phyloP scores from a whole-genome alignment of 2,797 vertebrate species.

The Erpetoichthys calabaricus region DNA sequence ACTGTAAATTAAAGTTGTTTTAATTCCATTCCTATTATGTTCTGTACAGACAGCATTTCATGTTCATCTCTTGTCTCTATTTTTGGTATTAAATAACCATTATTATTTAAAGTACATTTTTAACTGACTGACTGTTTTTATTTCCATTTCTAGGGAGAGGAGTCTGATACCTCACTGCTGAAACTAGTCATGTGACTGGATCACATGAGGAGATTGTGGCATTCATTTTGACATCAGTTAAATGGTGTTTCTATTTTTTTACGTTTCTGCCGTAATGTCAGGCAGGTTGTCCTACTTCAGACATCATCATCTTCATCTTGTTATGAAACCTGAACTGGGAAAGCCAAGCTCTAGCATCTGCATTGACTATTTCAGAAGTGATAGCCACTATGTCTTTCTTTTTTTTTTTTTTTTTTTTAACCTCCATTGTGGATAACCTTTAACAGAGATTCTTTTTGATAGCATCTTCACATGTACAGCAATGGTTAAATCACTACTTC shows the following conservation, averaged over 20 bases:
- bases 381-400: slow-evolving; percentile 50
- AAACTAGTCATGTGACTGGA: slow-evolving; percentile 81
- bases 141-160: slow-evolving; percentile 43
- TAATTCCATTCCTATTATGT: too few relatives aligned
- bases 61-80: not conserved
- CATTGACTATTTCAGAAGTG: slow-evolving; percentile 37
- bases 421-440: too few relatives aligned
- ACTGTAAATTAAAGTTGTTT: too few relatives aligned
- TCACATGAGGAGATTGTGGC: slow-evolving; percentile 71
- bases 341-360: slow-evolving; percentile 51
- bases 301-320: slow-evolving; percentile 31
- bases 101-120: slow-evolving; percentile 5
- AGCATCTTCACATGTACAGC: too few relatives aligned
- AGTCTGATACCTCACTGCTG: slow-evolving; percentile 59
- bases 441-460: too few relatives aligned
- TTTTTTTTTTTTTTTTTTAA: slow-evolving; percentile 21
- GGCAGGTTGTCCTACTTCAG: slow-evolving; percentile 49
- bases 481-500: too few relatives aligned
- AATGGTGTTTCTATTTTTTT: slow-evolving; percentile 85
- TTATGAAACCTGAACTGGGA: slow-evolving; percentile 48
- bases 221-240: slow-evolving; percentile 87
- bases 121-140: slow-evolving; percentile 2
- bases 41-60: too few relatives aligned
- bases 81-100: not conserved
- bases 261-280: slow-evolving; percentile 47